A percentile compares a stretch with the other conserved stretches of the same genome.
These are phyloP conservation scores for Lateolabrax maculatus DNA, from an alignment of 2,797 vertebrate species.

Conservation along the genomic window DNA sequence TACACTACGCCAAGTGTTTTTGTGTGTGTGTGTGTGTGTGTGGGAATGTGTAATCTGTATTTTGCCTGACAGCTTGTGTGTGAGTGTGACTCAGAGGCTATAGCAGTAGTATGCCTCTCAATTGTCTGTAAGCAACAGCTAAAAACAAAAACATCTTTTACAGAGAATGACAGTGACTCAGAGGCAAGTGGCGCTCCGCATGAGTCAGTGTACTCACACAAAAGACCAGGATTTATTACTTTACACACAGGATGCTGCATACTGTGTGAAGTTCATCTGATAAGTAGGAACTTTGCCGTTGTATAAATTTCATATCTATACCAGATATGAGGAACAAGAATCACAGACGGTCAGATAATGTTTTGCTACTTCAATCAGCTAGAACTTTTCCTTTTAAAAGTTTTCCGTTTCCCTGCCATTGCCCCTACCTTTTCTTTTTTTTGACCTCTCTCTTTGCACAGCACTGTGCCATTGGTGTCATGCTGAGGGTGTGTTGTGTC, in stretches of 20 bases:
- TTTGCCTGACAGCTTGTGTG: slow-evolving; percentile 16
- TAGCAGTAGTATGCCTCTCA: slow-evolving; percentile 13
- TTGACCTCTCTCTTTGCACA: slow-evolving; percentile 64
- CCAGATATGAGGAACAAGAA: slow-evolving; percentile 1
- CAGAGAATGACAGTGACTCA: slow-evolving; percentile 23
- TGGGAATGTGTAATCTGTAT: slow-evolving; percentile 13
- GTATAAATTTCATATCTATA: slow-evolving; percentile 9
- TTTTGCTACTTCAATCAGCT: slow-evolving; percentile 54
- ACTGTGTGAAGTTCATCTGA: slow-evolving; percentile 19
- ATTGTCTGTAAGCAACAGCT: slow-evolving; percentile 34
- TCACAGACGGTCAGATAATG: slow-evolving; percentile 27
- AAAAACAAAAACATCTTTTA: slow-evolving; percentile 22
- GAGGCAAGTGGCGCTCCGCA: slow-evolving; percentile 13
- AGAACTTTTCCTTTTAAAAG: slow-evolving; percentile 43
- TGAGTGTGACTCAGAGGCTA: slow-evolving; percentile 30
- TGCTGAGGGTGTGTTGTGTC: slow-evolving; percentile 75
- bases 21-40: slow-evolving; percentile 9
- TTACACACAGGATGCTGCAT: slow-evolving; percentile 10
- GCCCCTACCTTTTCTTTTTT: slow-evolving; percentile 1
- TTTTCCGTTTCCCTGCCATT: slow-evolving; percentile 33
- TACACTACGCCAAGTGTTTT: not conserved
- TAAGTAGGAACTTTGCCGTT: slow-evolving; percentile 13
- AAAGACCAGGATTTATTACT: slow-evolving; percentile 33
- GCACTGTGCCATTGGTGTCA: slow-evolving; percentile 66
- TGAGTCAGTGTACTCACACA: slow-evolving; percentile 25